Percentiles rank a stretch among this genome's conserved stretches.
Evolutionary conservation across 1,140 invertebrate species (phyloP).

Genomic region (Pararge aegeria): DNA sequence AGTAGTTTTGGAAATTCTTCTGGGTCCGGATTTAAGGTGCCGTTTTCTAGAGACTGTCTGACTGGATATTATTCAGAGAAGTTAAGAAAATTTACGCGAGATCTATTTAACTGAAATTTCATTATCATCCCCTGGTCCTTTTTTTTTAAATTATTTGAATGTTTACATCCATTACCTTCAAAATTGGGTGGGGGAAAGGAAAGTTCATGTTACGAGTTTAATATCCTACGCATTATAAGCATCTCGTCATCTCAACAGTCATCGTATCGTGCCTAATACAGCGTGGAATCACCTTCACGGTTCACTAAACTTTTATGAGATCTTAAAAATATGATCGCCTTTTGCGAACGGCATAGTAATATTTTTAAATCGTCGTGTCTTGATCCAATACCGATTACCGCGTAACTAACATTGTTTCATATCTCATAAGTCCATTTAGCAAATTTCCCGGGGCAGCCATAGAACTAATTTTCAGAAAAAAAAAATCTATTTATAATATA

Average conservation of each 20-base stretch:
- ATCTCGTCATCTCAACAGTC: not conserved
- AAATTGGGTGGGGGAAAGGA: not conserved
- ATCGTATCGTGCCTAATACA: slow-evolving; percentile 14
- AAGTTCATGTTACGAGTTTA: not conserved
- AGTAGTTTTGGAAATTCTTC: no score
- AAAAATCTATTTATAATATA: no score
- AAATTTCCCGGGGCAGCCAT: no score
- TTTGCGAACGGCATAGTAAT: not conserved
- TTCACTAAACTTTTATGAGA: slow-evolving; percentile 4
- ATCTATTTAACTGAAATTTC: no score
- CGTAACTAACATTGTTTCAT: no score
- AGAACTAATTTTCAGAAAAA: no score
- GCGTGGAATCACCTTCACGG: slow-evolving; percentile 16
- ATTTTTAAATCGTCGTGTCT: not conserved
- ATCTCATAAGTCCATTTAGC: no score
- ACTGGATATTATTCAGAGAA: no score
- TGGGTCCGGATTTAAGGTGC: no score
- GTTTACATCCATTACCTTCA: not conserved
- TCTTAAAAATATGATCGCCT: not conserved
- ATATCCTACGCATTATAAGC: not conserved
- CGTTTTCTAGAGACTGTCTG: no score
- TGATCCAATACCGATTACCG: no score
- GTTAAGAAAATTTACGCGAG: no score
- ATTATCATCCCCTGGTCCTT: accelerated
- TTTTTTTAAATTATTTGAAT: not conserved